Conservation (phyloP, 2,797 vertebrate species). For the Pelobates cultripes region DNA sequence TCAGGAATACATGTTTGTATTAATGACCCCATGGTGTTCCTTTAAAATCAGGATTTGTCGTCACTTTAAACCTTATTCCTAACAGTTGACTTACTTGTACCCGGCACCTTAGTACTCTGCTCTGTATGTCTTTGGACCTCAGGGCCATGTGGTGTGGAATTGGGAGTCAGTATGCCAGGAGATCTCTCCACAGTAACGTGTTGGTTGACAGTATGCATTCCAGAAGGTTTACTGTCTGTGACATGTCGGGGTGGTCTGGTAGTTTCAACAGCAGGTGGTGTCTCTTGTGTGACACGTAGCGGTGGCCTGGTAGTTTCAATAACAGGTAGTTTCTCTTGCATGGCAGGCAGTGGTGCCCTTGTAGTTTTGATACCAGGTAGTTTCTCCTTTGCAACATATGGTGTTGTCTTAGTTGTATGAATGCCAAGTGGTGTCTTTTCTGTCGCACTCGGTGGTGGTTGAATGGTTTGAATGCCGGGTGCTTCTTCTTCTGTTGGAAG, state of each 20-base stretch:
- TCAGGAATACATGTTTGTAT: no score
- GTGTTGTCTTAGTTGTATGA: background rate
- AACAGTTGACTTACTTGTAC: constrained; percentile 61
- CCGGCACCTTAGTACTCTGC: constrained; percentile 48
- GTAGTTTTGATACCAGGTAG: background rate
- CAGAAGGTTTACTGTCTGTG: background rate
- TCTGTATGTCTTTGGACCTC: background rate
- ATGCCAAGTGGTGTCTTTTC: background rate
- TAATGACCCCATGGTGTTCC: no score
- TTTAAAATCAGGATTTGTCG: no score
- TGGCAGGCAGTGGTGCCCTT: background rate
- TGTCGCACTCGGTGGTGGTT: background rate
- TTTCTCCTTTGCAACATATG: background rate
- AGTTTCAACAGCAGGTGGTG: background rate
- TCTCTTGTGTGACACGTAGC: background rate
- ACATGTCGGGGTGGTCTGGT: background rate
- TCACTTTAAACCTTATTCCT: no score
- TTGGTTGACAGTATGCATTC: background rate
- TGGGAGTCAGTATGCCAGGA: background rate
- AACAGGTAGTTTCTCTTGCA: background rate
- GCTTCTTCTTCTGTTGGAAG: background rate
- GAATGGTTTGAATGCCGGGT: background rate
- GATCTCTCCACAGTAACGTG: background rate
- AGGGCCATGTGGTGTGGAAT: no score
- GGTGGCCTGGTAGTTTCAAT: background rate